phyloP scores from a whole-genome alignment of 2,888 invertebrate genomes.

The Apoda limacodes region DNA sequence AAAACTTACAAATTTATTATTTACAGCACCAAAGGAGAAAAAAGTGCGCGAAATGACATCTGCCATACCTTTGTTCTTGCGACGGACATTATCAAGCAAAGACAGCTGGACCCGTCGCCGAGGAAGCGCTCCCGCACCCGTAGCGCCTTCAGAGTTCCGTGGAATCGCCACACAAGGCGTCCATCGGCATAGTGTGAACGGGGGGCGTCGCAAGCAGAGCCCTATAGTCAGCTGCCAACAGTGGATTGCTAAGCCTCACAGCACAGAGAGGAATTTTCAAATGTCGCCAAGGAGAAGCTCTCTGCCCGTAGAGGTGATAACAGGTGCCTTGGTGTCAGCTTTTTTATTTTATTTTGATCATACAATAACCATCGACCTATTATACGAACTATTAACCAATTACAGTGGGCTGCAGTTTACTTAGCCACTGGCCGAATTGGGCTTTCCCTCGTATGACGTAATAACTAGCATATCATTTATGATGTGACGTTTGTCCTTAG shows the following conservation, averaged over 20 bases:
- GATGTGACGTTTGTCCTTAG: too few relatives aligned
- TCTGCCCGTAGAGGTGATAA: slow-evolving; percentile 59
- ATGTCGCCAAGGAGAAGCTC: slow-evolving; percentile 41
- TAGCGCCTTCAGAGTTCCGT: slow-evolving; percentile 32
- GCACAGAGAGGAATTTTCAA: slow-evolving; percentile 25
- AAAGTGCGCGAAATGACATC: slow-evolving; percentile 33
- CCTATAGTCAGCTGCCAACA: slow-evolving; percentile 36
- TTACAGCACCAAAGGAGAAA: slow-evolving; percentile 38
- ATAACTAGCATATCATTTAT: too few relatives aligned
- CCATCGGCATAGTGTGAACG: slow-evolving; percentile 32
- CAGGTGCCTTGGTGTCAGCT: slow-evolving; percentile 39
- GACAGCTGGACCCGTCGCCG: slow-evolving; percentile 37
- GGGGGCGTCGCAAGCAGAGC: slow-evolving; percentile 31
- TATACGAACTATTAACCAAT: too few relatives aligned
- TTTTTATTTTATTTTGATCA: slow-evolving; percentile 28
- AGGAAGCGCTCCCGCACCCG: slow-evolving; percentile 46
- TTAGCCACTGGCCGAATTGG: too few relatives aligned
- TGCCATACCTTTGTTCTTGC: slow-evolving; percentile 32
- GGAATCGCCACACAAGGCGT: slow-evolving; percentile 27
- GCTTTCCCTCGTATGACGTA: too few relatives aligned
- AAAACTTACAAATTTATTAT: too few relatives aligned
- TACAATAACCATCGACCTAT: too few relatives aligned
- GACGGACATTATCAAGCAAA: slow-evolving; percentile 32
- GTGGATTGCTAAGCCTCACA: slow-evolving; percentile 34
- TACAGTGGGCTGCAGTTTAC: too few relatives aligned